Evolutionary conservation across 2,797 vertebrate genomes (phyloP).

Genomic region (Prunella strophiata): DNA sequence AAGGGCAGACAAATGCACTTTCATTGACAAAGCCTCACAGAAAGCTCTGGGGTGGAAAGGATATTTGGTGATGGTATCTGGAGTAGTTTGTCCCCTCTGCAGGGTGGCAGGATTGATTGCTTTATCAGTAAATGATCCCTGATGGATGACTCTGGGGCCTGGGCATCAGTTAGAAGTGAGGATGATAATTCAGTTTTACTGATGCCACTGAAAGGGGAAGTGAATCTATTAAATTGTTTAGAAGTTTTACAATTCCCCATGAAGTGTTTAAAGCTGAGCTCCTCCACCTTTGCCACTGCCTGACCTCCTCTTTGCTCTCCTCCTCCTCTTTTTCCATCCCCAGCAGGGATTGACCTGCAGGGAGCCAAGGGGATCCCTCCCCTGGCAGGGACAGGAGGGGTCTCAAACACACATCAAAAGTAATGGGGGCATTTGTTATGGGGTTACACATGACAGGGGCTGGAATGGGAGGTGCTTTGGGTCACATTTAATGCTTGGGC

Average conservation of each 20-base stretch:
- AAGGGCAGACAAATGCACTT: slow-evolving; percentile 55
- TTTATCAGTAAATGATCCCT: slow-evolving; percentile 18
- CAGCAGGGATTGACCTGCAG: neutral
- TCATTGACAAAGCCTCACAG: neutral
- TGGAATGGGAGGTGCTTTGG: neutral
- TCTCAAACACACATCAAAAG: neutral
- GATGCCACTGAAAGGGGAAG: slow-evolving; percentile 58
- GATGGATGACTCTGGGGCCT: slow-evolving; percentile 24
- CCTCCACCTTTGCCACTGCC: slow-evolving; percentile 23
- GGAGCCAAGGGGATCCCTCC: neutral
- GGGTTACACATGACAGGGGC: neutral
- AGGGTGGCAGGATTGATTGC: neutral
- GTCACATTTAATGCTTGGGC: neutral
- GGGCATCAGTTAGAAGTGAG: slow-evolving; percentile 36
- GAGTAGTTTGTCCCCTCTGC: slow-evolving; percentile 29
- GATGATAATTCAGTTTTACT: slow-evolving; percentile 36
- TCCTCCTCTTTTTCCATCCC: neutral
- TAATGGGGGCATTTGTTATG: accelerated
- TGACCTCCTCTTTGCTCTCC: neutral
- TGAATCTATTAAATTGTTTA: slow-evolving; percentile 66
- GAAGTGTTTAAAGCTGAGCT: slow-evolving; percentile 65
- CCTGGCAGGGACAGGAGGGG: neutral
- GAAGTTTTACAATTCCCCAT: slow-evolving; percentile 71
- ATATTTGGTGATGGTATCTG: slow-evolving; percentile 49
- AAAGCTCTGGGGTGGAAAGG: slow-evolving; percentile 15